Percentiles rank a stretch among this genome's conserved stretches.
Conservation (phyloP, 2,113 vertebrate genomes). For the Heptranchias perlo region DNA sequence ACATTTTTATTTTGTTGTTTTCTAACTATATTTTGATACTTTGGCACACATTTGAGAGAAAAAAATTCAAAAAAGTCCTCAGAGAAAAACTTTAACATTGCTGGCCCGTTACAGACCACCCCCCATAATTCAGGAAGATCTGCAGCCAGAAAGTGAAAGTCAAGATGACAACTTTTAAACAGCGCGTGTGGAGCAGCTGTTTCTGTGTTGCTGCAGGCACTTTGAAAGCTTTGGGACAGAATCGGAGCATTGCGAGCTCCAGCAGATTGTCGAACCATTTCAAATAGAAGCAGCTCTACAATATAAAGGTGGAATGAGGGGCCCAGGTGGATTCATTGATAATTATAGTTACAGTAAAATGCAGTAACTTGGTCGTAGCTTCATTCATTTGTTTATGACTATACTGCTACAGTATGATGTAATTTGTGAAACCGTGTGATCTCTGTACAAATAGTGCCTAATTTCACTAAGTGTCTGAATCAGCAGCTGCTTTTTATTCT, state of each 20-base stretch:
- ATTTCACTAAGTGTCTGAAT: background rate
- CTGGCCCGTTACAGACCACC: background rate
- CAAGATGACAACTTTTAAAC: background rate
- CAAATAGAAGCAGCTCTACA: background rate
- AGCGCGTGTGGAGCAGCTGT: background rate
- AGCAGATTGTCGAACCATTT: background rate
- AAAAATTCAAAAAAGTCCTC: background rate
- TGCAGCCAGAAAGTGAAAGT: background rate
- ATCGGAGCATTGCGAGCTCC: background rate
- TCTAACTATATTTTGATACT: background rate
- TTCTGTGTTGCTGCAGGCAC: slow-evolving; percentile 3
- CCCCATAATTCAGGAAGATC: background rate
- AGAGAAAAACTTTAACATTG: background rate
- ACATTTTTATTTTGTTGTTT: background rate
- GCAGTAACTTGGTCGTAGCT: background rate
- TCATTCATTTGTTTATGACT: background rate
- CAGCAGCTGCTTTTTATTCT: too few relatives aligned
- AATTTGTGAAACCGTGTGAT: background rate
- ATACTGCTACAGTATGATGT: background rate
- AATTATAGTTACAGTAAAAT: background rate
- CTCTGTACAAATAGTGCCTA: background rate
- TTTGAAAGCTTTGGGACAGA: background rate
- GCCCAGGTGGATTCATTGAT: background rate
- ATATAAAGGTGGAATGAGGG: background rate
- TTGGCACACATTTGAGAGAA: background rate